Conservation (phyloP, 2,888 invertebrate genomes). For the Eretmocerus hayati region DNA sequence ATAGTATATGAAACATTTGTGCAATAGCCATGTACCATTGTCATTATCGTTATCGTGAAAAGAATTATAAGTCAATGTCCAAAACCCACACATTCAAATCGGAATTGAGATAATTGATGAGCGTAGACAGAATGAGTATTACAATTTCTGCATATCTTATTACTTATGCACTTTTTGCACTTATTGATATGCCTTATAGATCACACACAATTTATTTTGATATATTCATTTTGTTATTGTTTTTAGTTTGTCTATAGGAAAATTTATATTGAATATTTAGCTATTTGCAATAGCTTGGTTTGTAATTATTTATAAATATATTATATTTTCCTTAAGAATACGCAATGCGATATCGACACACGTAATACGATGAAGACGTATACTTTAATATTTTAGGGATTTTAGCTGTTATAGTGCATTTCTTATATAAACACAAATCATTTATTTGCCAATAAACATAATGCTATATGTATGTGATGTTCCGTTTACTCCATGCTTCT, state of each 20-base stretch:
- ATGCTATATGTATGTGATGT: slow-evolving; percentile 40
- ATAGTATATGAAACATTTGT: too few relatives aligned
- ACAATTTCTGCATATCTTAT: too few relatives aligned
- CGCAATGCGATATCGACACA: too few relatives aligned
- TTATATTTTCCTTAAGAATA: too few relatives aligned
- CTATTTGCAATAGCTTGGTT: slow-evolving; percentile 19
- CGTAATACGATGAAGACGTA: too few relatives aligned
- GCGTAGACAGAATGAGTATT: too few relatives aligned
- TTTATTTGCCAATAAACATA: slow-evolving; percentile 46
- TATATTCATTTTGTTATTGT: slow-evolving; percentile 20
- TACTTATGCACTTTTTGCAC: slow-evolving; percentile 12
- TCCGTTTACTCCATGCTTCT: slow-evolving; percentile 44
- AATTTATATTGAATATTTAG: slow-evolving; percentile 12
- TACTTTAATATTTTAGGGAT: slow-evolving; percentile 30
- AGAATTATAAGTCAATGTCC: too few relatives aligned
- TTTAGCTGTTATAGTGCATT: slow-evolving; percentile 41
- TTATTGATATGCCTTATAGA: slow-evolving; percentile 17
- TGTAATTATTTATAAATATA: too few relatives aligned
- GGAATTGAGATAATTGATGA: too few relatives aligned
- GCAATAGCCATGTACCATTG: too few relatives aligned
- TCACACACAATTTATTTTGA: slow-evolving; percentile 14
- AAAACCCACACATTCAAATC: too few relatives aligned
- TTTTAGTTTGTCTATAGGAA: slow-evolving; percentile 16
- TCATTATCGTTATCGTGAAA: too few relatives aligned
- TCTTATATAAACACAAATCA: slow-evolving; percentile 23